Base-by-base conservation (phyloP, 2,797 vertebrate genomes). In the Astyanax mexicanus region DNA sequence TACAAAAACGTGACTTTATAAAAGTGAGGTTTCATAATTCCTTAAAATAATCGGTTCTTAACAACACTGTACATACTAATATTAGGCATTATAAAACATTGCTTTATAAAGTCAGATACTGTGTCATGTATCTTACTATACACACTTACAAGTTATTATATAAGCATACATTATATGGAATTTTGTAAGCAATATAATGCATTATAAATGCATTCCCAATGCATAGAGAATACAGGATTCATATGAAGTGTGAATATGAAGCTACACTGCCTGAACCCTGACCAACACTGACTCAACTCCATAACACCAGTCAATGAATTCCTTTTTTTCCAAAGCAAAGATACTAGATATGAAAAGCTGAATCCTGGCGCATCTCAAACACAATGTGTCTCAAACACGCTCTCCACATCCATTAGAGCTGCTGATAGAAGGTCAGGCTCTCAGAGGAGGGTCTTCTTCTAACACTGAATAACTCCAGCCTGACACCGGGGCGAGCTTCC, bases 361-460 rank as follows among this genome's bases (percentile, higher is more conserved):
- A 23, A 40, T 67, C 60, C 38, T 21, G 61, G 13, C n/a, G 49
- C 57, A 6, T 73, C 32, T 72, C 61, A n/a, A n/a, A 72, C 25
- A 64, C 49, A 21, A 3, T 44, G 42, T 42, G 23, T 49, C 29
- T 40, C 15, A 57, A 58, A 61, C 60, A 51, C 40, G 40, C 51
- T 76, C 66, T 62, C 61, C 40, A 64, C 54, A 52, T 72, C 61
- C 37, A 45, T 74, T 42, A 61, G 54, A 25, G 10, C 17, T 57
- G 61, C 40, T 57, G 29, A 64, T 40, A 64, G 47, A 19, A 40
- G 49, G 13, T 42, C 40, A 42, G 29, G 7, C 76, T 70, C 61
- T 67, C 27, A 42, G n/a, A 32, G 52, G 52, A 62, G 38, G 69
- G 35, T n/a, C 37, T 32, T 51, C 38, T 19, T 66, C 37, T 44